Evolutionary conservation across 1,140 invertebrate genomes (phyloP), one percentile per base, ranked within the genome.

Genomic region (Heliconius hermathena): DNA sequence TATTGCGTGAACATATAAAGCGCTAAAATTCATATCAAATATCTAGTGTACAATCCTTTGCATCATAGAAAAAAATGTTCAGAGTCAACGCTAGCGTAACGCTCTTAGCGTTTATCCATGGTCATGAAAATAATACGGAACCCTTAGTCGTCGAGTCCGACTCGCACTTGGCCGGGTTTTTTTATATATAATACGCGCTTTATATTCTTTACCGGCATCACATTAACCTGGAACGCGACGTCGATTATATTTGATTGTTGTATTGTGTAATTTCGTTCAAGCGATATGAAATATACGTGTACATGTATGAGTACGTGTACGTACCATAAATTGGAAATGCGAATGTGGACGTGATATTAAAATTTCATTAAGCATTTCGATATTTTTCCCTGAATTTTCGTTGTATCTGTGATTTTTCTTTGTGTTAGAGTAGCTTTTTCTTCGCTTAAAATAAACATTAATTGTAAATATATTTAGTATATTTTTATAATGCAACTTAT

Each of bases 151-250:
- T 46, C 13, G 18, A 52, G 8, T 20, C 49, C 18, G 1, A 52
- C 18, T 52, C 49, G 8, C 6, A 0, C 49, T 52, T 52, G 18
- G 8, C 49, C 49, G 49, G 41, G 41, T 52, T 66, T 66, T 29
- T 73, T 80, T 84, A 79, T 82, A 79, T 80, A 79, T 81, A 82
- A 83, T 83, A 81, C 74, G 60, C 74, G 60, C 76, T 85, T 85
- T 85, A 84, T 85, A 84, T 85, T 85, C 82, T 72, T 71, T 72
- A 75, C 73, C 57, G 74, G 75, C 36, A 76, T 75, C 77, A 76
- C 81, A 83, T 85, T 85, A 81, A 82, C 76, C 76, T 83, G 70
- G 60, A 77, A 77, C 71, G n/a, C 60, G 72, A 72, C 71, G 71
- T 41, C 71, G 36, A 72, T 72, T 41, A 72, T 72, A 72, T 72